Base-by-base conservation (phyloP, 2,888 invertebrate species). In the Pterostichus niger region DNA sequence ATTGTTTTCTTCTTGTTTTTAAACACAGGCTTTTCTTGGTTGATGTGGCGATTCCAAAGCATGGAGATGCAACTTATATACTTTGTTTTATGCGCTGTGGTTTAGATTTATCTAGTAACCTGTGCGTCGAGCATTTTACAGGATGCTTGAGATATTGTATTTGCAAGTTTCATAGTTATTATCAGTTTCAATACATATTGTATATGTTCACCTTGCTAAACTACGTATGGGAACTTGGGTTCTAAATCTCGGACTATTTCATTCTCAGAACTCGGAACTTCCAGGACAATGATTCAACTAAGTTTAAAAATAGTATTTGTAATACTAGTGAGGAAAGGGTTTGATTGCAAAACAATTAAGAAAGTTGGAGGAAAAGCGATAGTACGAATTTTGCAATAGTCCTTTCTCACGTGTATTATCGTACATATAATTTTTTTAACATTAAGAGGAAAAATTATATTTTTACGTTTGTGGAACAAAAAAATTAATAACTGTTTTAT, bases 31-130 rank as follows among this genome's bases (percentile, higher is more conserved):
- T 56, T 15, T 56, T 56, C 15, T 56, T 56, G 56, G 17, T 17
- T 52, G 52, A 52, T 13, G 13, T 17, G 17, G 56, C 56, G 56
- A 56, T 17, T 56, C 17, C 56, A 6, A 2, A 56, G 64, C 64
- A 15, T 15, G 35, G 35, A 33, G 35, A 64, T 71, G 44, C 40
- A 71, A 71, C 44, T 71, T 71, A 17, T 17, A 4, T 56, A 44
- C 68, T 71, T 71, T 17, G 68, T 71, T 71, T 71, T 71, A 71
- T 71, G 68, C 44, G 68, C 7, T 71, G 68, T 44, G 68, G 68
- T 71, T 56, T 40, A 40, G 68, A 71, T 44, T 40, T 71, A 71
- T 71, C 68, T 71, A 44, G 64, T 13, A 33, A 17, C 11, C n/a
- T 17, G 17, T 40, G 24, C 24, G 44, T 40, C 9, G 6, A 1